Evolutionary conservation across 2,888 invertebrate species (phyloP).

Genomic region (Acleris emargana): DNA sequence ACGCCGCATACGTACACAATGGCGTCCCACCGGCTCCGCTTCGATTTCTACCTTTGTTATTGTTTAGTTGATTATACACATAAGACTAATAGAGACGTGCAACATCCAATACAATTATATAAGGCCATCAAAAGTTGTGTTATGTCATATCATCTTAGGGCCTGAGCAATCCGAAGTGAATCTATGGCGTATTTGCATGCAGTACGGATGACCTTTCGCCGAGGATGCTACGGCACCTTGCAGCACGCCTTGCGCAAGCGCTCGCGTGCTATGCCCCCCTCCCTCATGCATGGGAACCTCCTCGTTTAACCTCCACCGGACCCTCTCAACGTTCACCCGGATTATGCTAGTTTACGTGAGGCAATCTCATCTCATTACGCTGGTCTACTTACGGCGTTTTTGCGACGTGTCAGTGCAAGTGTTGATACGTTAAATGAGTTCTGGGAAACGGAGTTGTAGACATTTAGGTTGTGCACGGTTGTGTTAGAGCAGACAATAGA

Average conservation of each 20-base stretch:
- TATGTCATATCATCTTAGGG: slow-evolving; percentile 4
- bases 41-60: slow-evolving; percentile 32
- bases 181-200: slow-evolving; percentile 35
- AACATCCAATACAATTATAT: neutral
- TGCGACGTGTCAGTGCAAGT: slow-evolving; percentile 24
- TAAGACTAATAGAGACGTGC: neutral
- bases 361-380: slow-evolving; percentile 35
- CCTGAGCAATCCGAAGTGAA: slow-evolving; percentile 13
- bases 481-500: no score
- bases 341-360: slow-evolving; percentile 39
- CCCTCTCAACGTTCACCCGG: slow-evolving; percentile 48
- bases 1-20: slow-evolving; percentile 29
- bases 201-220: slow-evolving; percentile 67
- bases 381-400: slow-evolving; percentile 30
- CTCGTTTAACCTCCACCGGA: slow-evolving; percentile 47
- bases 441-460: slow-evolving; percentile 4
- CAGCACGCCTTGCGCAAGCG: slow-evolving; percentile 53
- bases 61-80: slow-evolving; percentile 16
- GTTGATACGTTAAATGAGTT: slow-evolving; percentile 29
- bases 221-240: slow-evolving; percentile 70
- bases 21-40: slow-evolving; percentile 22
- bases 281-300: slow-evolving; percentile 56
- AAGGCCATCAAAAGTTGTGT: slow-evolving; percentile 5
- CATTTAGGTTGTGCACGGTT: neutral
- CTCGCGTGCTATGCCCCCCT: slow-evolving; percentile 60